Conservation (phyloP, 92 coral and sea anemone species). For the Diadumene lineata region DNA sequence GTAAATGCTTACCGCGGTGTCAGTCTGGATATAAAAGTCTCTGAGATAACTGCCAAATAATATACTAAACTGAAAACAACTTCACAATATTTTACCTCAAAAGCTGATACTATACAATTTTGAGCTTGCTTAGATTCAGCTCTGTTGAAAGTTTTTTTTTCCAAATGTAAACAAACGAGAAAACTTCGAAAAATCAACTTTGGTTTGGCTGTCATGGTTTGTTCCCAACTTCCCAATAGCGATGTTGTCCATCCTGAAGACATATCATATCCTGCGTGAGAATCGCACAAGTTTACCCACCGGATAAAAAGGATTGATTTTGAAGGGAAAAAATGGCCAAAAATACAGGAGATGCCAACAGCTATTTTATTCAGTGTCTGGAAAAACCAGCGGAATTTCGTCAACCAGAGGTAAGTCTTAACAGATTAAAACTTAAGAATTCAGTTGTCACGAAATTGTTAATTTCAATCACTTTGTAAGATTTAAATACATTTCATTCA, state of each 20-base stretch:
- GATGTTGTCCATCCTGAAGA: background rate
- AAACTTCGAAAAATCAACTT: background rate
- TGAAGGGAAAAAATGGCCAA: background rate
- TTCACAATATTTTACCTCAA: background rate
- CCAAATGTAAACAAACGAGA: background rate
- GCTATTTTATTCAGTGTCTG: background rate
- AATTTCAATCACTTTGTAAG: background rate
- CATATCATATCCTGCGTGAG: background rate
- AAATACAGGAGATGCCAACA: background rate
- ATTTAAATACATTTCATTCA: too few species aligned
- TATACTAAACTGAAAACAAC: background rate
- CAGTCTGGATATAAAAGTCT: too few species aligned
- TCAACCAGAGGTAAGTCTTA: background rate
- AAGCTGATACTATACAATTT: background rate
- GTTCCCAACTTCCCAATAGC: background rate
- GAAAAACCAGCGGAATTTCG: background rate
- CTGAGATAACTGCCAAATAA: too few species aligned
- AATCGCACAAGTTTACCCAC: background rate
- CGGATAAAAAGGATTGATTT: background rate
- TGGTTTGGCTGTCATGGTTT: constrained; percentile 1
- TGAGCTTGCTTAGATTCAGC: background rate
- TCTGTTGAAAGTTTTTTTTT: background rate
- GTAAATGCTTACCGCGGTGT: background rate
- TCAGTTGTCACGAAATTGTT: background rate
- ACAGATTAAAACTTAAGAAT: background rate